Evolutionary conservation across 2,888 invertebrate genomes (phyloP).

Genomic region (Barypeithes pellucidus): DNA sequence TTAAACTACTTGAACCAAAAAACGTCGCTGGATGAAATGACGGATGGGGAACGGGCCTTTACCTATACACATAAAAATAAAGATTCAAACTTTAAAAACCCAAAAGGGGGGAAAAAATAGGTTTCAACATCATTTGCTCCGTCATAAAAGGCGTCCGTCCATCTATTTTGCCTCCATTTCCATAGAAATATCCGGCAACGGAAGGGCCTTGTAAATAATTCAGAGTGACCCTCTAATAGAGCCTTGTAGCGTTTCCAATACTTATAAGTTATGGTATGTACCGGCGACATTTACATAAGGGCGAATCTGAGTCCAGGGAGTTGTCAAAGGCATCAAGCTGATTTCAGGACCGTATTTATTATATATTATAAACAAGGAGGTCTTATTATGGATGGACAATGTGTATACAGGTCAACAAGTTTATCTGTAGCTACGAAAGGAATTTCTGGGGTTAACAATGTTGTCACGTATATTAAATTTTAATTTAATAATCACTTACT

Average conservation of each 20-base stretch:
- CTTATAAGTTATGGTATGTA: constrained; percentile 67
- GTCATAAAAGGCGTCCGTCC: constrained; percentile 63
- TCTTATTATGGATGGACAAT: too few relatives aligned
- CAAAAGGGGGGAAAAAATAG: constrained; percentile 49
- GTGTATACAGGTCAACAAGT: too few relatives aligned
- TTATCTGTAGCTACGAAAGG: too few relatives aligned
- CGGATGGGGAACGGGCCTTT: too few relatives aligned
- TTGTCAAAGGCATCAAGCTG: constrained; percentile 38
- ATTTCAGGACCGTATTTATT: constrained; percentile 36
- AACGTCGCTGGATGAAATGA: too few relatives aligned
- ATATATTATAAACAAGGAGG: too few relatives aligned
- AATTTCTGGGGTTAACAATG: too few relatives aligned
- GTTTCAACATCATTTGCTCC: constrained; percentile 62
- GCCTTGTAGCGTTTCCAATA: constrained; percentile 65
- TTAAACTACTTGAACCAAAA: too few relatives aligned
- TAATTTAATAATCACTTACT: too few relatives aligned
- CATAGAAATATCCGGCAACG: constrained; percentile 65
- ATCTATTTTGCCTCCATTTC: constrained; percentile 65
- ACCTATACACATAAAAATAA: not conserved
- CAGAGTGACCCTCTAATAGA: constrained; percentile 69
- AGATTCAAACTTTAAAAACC: constrained; percentile 1
- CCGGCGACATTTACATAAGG: constrained; percentile 63
- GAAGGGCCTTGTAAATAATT: constrained; percentile 70
- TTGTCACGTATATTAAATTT: too few relatives aligned
- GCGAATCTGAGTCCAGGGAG: constrained; percentile 50